phyloP scores from a whole-genome alignment of 2,797 vertebrate species.

The Gephyroberyx darwinii region DNA sequence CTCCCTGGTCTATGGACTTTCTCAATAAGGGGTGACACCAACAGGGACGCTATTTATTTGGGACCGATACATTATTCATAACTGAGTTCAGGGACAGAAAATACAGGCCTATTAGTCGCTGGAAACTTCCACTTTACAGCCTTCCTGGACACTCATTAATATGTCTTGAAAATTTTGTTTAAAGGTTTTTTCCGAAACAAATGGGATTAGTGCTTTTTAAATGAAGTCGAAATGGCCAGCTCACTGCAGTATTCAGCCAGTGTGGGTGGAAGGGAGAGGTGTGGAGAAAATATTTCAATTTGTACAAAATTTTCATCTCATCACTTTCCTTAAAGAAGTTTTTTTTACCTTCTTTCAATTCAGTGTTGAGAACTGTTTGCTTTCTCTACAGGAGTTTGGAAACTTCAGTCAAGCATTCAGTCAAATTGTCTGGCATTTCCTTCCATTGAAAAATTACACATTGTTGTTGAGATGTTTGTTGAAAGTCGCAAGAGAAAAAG shows the following conservation, averaged over 20 bases:
- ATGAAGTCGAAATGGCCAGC: constrained; percentile 28
- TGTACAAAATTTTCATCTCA: too few relatives aligned
- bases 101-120: constrained; percentile 47
- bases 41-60: constrained; percentile 66
- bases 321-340: too few relatives aligned
- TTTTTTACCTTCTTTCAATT: too few relatives aligned
- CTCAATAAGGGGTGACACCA: constrained; percentile 67
- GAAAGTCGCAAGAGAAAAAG: too few relatives aligned
- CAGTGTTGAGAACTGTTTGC: too few relatives aligned
- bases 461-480: too few relatives aligned
- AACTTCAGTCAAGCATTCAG: too few relatives aligned
- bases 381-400: too few relatives aligned
- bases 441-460: too few relatives aligned
- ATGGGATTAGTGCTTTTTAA: constrained; percentile 33
- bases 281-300: not conserved
- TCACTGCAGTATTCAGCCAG: constrained; percentile 26
- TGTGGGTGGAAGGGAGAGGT: not conserved
- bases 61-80: constrained; percentile 73
- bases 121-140: constrained; percentile 8
- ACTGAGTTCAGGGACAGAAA: constrained; percentile 50
- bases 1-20: constrained; percentile 44
- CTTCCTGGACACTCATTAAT: constrained; percentile 63
- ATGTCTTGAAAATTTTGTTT: constrained; percentile 43
- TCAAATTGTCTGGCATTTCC: too few relatives aligned
- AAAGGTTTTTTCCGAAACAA: constrained; percentile 52